phyloP scores from a whole-genome alignment of 1,140 invertebrate species.

The Papilio machaon region DNA sequence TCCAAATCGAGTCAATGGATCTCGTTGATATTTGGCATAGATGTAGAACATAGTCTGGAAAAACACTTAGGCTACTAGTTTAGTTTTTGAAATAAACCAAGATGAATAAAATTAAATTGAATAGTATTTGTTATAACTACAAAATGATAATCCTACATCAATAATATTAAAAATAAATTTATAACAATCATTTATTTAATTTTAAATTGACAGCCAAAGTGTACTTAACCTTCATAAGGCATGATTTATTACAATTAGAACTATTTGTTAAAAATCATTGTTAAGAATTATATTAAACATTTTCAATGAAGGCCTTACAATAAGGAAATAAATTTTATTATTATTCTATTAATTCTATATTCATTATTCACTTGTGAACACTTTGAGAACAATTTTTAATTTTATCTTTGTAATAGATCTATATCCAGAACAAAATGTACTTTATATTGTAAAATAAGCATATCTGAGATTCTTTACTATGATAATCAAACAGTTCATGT shows the following conservation, averaged over 20 bases:
- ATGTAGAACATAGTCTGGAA: too few species aligned
- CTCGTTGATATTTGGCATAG: too few species aligned
- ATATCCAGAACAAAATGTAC: neutral
- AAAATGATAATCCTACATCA: neutral
- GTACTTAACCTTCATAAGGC: conserved; percentile 10
- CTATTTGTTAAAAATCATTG: conserved; percentile 14
- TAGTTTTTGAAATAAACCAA: too few species aligned
- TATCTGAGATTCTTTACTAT: conserved; percentile 55
- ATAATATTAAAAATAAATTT: neutral
- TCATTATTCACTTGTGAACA: neutral
- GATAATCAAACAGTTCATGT: conserved; percentile 67
- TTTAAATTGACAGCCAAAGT: neutral
- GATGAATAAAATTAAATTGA: neutral
- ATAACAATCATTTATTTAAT: neutral
- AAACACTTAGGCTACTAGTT: too few species aligned
- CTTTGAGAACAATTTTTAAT: conserved; percentile 22
- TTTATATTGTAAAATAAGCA: conserved; percentile 41
- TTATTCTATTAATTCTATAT: neutral
- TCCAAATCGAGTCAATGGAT: too few species aligned
- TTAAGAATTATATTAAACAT: neutral
- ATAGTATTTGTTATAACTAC: neutral
- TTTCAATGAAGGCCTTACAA: conserved; percentile 16
- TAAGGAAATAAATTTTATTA: conserved; percentile 17
- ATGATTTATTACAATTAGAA: conserved; percentile 21
- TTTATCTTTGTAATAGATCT: neutral